Evolutionary conservation across 2,113 vertebrate genomes (phyloP), one percentile per base, ranked within the genome.

Genomic region (Siphamia tubifer): DNA sequence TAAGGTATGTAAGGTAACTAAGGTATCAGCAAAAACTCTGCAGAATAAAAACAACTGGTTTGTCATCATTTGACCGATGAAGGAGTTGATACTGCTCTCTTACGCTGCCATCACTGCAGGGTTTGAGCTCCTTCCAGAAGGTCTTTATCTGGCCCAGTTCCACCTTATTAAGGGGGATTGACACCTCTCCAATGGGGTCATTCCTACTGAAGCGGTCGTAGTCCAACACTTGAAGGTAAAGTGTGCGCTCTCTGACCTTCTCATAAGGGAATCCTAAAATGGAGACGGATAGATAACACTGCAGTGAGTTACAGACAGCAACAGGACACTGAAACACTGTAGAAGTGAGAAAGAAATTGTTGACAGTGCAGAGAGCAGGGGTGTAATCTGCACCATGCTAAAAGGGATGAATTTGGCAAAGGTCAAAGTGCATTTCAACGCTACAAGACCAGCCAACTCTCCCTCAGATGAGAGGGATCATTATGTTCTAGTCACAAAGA

Each of bases 121-220:
- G 98, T 84, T 99, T 99, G 68, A 99, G 94, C 68, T 99, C 98
- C 91, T 98, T 99, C 97, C 98, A 99, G 92, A 99, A 96, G 43
- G 96, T 96, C 92, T 98, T 97, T 93, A 96, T 96, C 90, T 98
- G 95, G 40, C 94, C 96, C 84, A 99, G 93, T 83, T 99, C 97
- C 90, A 98, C 92, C 91, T 98, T 99, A 90, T 98, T 98, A 70
- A 99, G 95, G 0, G 98, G 96, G 86, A 99, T 92, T 76, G 96
- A 97, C 77, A 99, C 98, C 87, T 99, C 98, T 62, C 98, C 98
- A 0, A 99, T 99, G 67, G 98, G 98, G 85, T 99, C 97, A 0
- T 99, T 99, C 62, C 98, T 94, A 85, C 98, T 99, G 91, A 99
- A 99, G 47, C 98, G 95, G 88, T 99, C 98, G 0, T 98, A 99